Evolutionary conservation across 2,113 vertebrate genomes (phyloP), one percentile per base, ranked within the genome.

Genomic region (Galbula dea): DNA sequence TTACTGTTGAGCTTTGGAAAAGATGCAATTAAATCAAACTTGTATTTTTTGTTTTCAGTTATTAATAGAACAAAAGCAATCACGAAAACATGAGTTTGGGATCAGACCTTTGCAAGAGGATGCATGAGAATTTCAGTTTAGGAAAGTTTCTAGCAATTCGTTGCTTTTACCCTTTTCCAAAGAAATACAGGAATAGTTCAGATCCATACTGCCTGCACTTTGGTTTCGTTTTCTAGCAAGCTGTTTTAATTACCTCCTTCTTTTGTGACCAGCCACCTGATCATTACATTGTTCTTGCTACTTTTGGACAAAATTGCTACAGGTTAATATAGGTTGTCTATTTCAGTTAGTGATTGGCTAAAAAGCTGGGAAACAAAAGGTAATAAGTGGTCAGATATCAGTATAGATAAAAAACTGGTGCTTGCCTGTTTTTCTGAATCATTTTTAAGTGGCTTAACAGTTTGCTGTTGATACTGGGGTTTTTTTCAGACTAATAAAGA

Each of bases 181-280:
- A 59, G 77, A 59, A 82, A 10, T 18, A 41, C 32, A 48, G 57
- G 67, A 93, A 36, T 55, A 46, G 36, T 75, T 74, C 3, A 5
- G 16, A 81, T 74, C 55, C 14, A 3, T 51, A 10, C 30, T 92
- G 80, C 34, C 89, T 90, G 65, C 52, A 12, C 12, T 48, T 78
- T 1, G 32, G 15, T 45, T 83, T 43, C 36, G 9, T 79, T 91
- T 89, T 65, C 54, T 48, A 59, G 39, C 84, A 72, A 74, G 39
- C 39, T 90, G 37, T 67, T 83, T 51, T 57, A 78, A 90, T 92
- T 92, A 72, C 48, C 43, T 90, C 61, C 63, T 90, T 82, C 36
- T 77, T 46, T 67, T 54, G 46, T 86, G 72, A 78, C 57, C 65
- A 94, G 73, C 76, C 84, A 86, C 94, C 83, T 95, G 89, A 66